Base-by-base conservation (phyloP, 2,113 vertebrate species). In the Neotragus pygmaeus region DNA sequence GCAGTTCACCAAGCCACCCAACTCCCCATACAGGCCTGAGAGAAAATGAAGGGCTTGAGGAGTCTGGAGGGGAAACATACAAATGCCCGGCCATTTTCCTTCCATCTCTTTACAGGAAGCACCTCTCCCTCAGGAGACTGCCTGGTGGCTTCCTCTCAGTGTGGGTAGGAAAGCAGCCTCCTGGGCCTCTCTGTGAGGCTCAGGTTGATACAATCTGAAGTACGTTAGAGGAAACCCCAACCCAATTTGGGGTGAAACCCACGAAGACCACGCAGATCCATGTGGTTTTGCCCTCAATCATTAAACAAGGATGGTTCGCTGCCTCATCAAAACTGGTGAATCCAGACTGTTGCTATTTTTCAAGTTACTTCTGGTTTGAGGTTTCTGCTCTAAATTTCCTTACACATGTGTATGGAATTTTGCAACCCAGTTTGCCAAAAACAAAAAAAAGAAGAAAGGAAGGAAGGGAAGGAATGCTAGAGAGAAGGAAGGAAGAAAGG, bases 291-390 rank as follows among this genome's bases (percentile, higher is more conserved):
- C 43, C 57, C 82, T 95, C 53, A 73, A 55, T 30, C 83, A 77
- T 84, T 73, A 75, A 91, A 55, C 30, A 77, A 77, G 39, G n/a
- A 87, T 2, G 43, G 62, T 25, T 97, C 1, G 6, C 53, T 60
- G 75, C 66, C 60, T 95, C 86, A 92, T 93, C 75, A 91, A 94
- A 95, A 93, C 33, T 55, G n/a, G 77, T 47, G 30, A 92, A 81
- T 70, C 51, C 27, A 92, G 39, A 78, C 39, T 28, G 5, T 5
- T 53, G 47, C 51, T 94, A 33, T 23, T 88, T 95, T 97, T 73
- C 16, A 94, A 86, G 51, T 88, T 92, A 93, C 23, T 86, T 92
- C 70, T 81, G 64, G 81, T 92, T 92, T 96, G 95, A 92, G 51
- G 64, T 77, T 96, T 96, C 75, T 78, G 33, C 36, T 89, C 47